These are phyloP conservation scores for Amphipyra tragopoginis DNA, from an alignment of 2,888 invertebrate genomes.

Conservation along the genomic window DNA sequence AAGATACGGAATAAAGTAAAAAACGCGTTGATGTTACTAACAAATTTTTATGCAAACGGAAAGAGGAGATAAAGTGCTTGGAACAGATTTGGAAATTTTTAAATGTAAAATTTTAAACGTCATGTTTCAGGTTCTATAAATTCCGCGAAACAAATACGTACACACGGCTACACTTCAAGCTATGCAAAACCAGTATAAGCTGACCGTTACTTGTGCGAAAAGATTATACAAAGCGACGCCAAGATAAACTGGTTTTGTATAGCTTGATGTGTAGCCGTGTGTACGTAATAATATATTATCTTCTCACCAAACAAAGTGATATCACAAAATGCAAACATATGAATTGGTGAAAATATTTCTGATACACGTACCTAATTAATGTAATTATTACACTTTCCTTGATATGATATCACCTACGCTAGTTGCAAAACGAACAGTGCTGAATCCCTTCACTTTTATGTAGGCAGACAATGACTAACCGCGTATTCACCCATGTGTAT, in stretches of 20 bases:
- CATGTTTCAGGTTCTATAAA: conserved; percentile 14
- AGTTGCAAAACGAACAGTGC: conserved; percentile 51
- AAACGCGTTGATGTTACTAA: no score
- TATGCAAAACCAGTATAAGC: no score
- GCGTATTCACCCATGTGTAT: conserved; percentile 47
- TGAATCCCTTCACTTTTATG: conserved; percentile 62
- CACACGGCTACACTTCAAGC: no score
- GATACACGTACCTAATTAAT: conserved; percentile 14
- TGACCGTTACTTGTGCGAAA: no score
- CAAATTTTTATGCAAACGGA: no score
- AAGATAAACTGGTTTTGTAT: no score
- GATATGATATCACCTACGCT: conserved; percentile 45
- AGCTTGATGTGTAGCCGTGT: no score
- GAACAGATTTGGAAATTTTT: no score
- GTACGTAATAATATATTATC: conserved; percentile 57
- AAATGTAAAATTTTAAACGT: no score
- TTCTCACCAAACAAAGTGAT: conserved; percentile 57
- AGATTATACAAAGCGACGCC: no score
- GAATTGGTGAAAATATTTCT: conserved; percentile 42
- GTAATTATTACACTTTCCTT: conserved; percentile 39
- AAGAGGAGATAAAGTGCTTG: no score
- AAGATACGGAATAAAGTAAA: no score
- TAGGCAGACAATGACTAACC: conserved; percentile 59
- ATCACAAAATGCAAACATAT: conserved; percentile 55
- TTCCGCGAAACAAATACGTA: conserved; percentile 36